Base-by-base conservation (phyloP, 2,113 vertebrate species). In the Sorex araneus region DNA sequence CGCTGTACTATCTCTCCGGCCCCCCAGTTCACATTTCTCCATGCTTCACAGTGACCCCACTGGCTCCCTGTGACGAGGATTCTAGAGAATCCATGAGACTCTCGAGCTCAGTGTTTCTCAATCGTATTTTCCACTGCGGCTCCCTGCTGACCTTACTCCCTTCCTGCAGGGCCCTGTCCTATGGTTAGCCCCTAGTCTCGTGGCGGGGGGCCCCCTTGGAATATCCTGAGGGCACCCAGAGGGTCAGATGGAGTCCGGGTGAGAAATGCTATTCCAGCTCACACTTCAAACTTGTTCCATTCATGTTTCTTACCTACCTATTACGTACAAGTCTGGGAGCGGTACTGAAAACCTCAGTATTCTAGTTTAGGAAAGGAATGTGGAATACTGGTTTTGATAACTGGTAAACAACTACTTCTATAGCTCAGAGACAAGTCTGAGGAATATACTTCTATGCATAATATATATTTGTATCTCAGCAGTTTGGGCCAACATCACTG, bases 371-470 rank as follows among this genome's bases (percentile, higher is more conserved):
- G 54, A 45, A 89, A 18, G 69, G 4, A 73, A 23, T 63, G 25
- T 78, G 43, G 69, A 54, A 63, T 84, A 70, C 45, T 69, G 21
- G 6, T 73, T 90, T 91, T 64, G 67, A 43, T 21, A 80, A 47
- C 57, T 27, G 84, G 25, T 9, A 76, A 34, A 74, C n/a, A 54
- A 45, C 40, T 67, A 77, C 50, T 83, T 69, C 84, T 87, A 84
- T 84, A 91, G 57, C 34, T 76, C 67, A 77, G 57, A 70, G 64
- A 45, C 12, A 80, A 30, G 74, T 60, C n/a, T 78, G 93, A n/a
- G 30, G 28, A 50, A 78, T 13, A 28, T 60, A 63, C 85, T 82
- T 63, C 30, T 4, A 8, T 64, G 81, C 21, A 40, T 4, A 3
- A 69, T 15, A 30, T 15, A 30, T 60, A 71, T 75, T 63, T 43